These are phyloP conservation scores for Pygathrix nemaeus DNA, from an alignment of 2,113 vertebrate species.

Conservation along the genomic window DNA sequence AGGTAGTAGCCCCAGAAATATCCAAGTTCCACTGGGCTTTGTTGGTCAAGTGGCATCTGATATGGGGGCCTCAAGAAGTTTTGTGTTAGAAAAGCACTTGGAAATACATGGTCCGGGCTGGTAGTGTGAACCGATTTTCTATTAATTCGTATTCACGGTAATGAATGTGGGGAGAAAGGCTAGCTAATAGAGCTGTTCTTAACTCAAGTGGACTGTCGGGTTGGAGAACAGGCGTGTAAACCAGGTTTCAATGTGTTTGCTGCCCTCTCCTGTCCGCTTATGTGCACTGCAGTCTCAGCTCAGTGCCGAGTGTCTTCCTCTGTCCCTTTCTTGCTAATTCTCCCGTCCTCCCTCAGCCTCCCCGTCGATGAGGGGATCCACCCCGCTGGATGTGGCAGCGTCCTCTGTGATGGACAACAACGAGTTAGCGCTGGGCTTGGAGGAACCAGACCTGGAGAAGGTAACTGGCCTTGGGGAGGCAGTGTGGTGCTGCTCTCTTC, in stretches of 20 bases:
- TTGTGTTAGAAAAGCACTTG: background rate
- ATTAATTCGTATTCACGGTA: background rate
- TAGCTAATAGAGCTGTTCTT: background rate
- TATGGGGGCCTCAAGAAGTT: background rate
- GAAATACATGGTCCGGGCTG: background rate
- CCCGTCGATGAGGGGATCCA: slow-evolving; percentile 97
- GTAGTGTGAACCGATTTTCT: background rate
- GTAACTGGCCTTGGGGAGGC: slow-evolving; percentile 74
- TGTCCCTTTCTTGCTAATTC: background rate
- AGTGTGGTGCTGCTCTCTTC: background rate
- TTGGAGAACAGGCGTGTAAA: accelerated
- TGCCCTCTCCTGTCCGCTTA: slow-evolving; percentile 78
- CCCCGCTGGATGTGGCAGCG: slow-evolving; percentile 97
- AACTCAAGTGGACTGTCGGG: accelerated
- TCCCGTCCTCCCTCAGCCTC: slow-evolving; percentile 86
- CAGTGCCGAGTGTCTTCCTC: accelerated
- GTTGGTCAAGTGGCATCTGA: background rate
- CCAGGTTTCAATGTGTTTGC: slow-evolving; percentile 66
- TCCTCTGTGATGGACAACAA: slow-evolving; percentile 99
- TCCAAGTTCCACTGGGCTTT: background rate
- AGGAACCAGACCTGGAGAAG: slow-evolving; percentile 98
- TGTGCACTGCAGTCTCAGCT: slow-evolving; percentile 35
- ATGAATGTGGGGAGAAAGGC: background rate
- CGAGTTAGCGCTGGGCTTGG: slow-evolving; percentile 93
- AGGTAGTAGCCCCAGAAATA: background rate